Conservation (phyloP, 2,888 invertebrate species). For the Idaea aversata region DNA sequence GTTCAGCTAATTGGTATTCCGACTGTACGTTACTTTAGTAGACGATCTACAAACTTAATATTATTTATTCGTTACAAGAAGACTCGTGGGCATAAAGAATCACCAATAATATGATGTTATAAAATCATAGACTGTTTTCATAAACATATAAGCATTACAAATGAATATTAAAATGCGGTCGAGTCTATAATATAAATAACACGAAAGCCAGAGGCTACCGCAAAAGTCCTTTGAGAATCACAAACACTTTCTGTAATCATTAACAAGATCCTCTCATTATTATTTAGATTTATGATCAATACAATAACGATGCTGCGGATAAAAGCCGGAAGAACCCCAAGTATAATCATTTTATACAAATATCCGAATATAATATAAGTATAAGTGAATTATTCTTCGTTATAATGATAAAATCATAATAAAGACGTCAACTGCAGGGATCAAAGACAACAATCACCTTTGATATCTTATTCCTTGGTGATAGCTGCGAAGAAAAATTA, state of each 20-base stretch:
- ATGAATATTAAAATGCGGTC: too few species aligned
- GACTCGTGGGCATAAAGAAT: too few species aligned
- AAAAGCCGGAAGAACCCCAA: neutral
- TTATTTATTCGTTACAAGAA: too few species aligned
- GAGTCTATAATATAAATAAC: neutral
- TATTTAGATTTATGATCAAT: neutral
- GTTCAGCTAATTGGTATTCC: too few species aligned
- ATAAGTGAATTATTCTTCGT: neutral
- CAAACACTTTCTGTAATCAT: neutral
- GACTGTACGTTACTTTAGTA: too few species aligned
- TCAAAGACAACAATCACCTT: constrained; percentile 40
- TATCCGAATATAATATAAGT: neutral
- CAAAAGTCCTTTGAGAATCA: neutral
- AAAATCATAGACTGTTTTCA: too few species aligned
- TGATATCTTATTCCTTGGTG: constrained; percentile 31
- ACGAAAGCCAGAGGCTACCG: neutral
- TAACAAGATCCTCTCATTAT: neutral
- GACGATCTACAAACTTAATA: too few species aligned
- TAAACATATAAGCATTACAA: too few species aligned
- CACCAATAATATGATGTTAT: too few species aligned
- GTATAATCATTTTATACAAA: neutral
- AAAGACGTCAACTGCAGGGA: constrained; percentile 37
- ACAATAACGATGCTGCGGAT: neutral
- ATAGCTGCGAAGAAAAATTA: constrained; percentile 35
- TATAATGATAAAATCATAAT: constrained; percentile 27